Conservation (phyloP, 2,113 vertebrate species). For the Delphinapterus leucas region DNA sequence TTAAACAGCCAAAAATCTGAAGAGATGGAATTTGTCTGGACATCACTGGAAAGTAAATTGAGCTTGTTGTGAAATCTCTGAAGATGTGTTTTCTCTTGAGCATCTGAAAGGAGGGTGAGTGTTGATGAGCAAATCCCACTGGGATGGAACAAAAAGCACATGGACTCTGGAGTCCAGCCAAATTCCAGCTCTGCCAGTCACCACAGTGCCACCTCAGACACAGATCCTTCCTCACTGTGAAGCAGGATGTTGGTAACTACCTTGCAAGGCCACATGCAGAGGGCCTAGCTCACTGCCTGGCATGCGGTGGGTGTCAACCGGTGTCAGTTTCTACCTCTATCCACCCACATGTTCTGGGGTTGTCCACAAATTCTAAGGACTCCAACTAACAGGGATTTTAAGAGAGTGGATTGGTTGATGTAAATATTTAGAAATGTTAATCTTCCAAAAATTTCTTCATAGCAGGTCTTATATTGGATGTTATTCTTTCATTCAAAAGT, state of each 20-base stretch:
- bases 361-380: background rate
- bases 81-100: constrained; percentile 38
- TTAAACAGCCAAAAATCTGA: constrained; percentile 61
- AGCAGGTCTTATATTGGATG: background rate
- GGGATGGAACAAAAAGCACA: background rate
- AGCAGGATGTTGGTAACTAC: background rate
- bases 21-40: constrained; percentile 56
- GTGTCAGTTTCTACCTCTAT: background rate
- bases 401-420: background rate
- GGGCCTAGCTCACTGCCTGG: background rate
- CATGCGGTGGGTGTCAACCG: background rate
- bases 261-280: background rate
- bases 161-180: background rate
- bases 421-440: background rate
- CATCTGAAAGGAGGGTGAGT: background rate
- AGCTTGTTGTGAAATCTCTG: constrained; percentile 20
- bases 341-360: background rate
- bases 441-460: background rate
- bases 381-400: background rate
- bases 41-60: constrained; percentile 20
- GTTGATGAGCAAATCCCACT: background rate
- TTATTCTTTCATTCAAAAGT: background rate
- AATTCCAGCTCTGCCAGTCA: background rate
- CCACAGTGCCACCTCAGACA: fast-evolving
- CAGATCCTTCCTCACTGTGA: background rate